Percentiles rank a stretch among this genome's conserved stretches.
phyloP scores from a whole-genome alignment of 2,888 invertebrate species.

The Molorchus minor region DNA sequence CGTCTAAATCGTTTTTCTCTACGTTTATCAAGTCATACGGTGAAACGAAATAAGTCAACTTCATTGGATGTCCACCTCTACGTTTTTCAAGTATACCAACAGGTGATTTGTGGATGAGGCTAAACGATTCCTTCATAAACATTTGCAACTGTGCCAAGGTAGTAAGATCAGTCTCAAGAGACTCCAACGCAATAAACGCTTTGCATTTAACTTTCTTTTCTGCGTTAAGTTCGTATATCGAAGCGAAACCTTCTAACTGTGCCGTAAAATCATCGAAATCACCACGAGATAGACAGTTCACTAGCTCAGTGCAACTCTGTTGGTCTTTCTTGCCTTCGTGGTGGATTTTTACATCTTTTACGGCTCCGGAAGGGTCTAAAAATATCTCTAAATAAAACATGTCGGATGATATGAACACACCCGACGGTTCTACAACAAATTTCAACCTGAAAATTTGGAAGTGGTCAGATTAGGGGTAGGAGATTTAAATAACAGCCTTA shows the following conservation, averaged over 20 bases:
- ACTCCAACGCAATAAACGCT: slow-evolving; percentile 91
- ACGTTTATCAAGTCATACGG: slow-evolving; percentile 90
- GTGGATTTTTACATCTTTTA: slow-evolving; percentile 91
- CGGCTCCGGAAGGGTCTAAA: slow-evolving; percentile 82
- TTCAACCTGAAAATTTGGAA: slow-evolving; percentile 70
- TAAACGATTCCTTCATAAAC: slow-evolving; percentile 75
- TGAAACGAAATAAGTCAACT: slow-evolving; percentile 91
- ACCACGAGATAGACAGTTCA: slow-evolving; percentile 81
- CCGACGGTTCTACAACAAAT: slow-evolving; percentile 84
- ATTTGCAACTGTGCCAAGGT: slow-evolving; percentile 81
- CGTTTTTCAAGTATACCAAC: slow-evolving; percentile 87
- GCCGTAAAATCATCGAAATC: slow-evolving; percentile 93
- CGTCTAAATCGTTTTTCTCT: slow-evolving; percentile 75
- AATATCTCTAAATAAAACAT: slow-evolving; percentile 96
- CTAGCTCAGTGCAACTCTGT: slow-evolving; percentile 89
- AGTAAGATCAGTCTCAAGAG: slow-evolving; percentile 88
- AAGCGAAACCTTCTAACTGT: slow-evolving; percentile 82
- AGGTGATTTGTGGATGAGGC: slow-evolving; percentile 86
- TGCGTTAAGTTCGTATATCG: slow-evolving; percentile 92
- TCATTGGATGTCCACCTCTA: slow-evolving; percentile 91
- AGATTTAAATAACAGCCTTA: too few species aligned
- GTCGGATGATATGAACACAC: slow-evolving; percentile 91
- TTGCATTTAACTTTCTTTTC: slow-evolving; percentile 95
- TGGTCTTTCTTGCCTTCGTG: slow-evolving; percentile 87
- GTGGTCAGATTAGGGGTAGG: not conserved